Conservation (phyloP, 1,140 invertebrate genomes). For the Drosophila ficusphila region DNA sequence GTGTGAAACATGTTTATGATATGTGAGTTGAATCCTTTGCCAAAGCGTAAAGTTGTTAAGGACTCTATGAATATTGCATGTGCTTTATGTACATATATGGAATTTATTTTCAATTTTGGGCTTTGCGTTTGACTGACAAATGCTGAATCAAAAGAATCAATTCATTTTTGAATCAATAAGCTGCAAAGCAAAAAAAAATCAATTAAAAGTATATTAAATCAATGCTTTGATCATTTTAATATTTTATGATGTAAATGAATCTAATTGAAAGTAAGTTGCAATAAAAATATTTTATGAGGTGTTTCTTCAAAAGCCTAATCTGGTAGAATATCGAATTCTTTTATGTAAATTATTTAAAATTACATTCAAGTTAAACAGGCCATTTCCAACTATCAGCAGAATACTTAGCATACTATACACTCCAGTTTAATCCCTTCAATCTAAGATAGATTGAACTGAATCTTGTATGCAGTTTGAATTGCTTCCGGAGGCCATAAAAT, state of each 20-base stretch:
- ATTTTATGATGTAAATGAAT: too few relatives aligned
- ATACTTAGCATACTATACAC: constrained; percentile 8
- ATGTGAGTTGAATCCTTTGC: constrained; percentile 37
- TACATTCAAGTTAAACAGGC: too few relatives aligned
- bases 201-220: too few relatives aligned
- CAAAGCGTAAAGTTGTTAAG: constrained; percentile 47
- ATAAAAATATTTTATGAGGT: too few relatives aligned
- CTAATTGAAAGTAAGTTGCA: too few relatives aligned
- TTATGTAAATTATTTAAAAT: not conserved
- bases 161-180: not conserved
- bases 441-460: constrained; percentile 23
- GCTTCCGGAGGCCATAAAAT: constrained; percentile 44
- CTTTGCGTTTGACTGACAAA: constrained; percentile 17
- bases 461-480: constrained; percentile 50
- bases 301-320: too few relatives aligned
- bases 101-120: constrained; percentile 28
- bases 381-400: not conserved
- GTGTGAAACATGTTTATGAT: constrained; percentile 52
- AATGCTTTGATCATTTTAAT: too few relatives aligned
- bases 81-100: constrained; percentile 5
- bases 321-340: too few relatives aligned
- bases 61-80: constrained; percentile 44
- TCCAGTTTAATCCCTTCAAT: constrained; percentile 9
- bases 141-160: constrained; percentile 1
- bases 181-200: not conserved